Evolutionary conservation across 2,888 invertebrate genomes (phyloP), one percentile per base, ranked within the genome.

Genomic region (Adelphocoris suturalis): DNA sequence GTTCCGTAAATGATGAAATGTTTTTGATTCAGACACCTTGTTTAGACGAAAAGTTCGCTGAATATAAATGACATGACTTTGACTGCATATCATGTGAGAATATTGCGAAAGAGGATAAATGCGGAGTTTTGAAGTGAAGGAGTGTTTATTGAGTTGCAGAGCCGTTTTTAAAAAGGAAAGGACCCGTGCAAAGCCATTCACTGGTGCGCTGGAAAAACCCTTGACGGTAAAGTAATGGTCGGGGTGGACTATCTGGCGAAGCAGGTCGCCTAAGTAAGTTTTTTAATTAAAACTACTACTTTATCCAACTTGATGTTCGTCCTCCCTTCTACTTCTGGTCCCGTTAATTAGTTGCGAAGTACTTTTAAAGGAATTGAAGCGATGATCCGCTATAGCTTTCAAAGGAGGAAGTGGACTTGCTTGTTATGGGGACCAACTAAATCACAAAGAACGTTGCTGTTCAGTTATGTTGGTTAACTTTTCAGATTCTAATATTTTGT

Each of bases 211-310:
- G 52, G 52, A 52, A 16, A 52, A 16, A 14, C 52, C 16, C 52
- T 52, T 14, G 52, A 52, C 52, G 52, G 52, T 11, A 11, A 52
- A 52, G 52, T 52, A 16, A 52, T 52, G 68, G 68, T 19, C 7
- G 86, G 75, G 75, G 16, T 37, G 47, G 48, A 16, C 12, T 14
- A 61, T 75, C 68, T 47, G 68, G 88, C 16, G 76, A 23, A 23
- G 86, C n/a, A 88, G 82, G 82, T 52, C 55, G 81, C 19, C 81
- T 82, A 23, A 82, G 82, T 82, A 88, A 88, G 88, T 88, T 88
- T 88, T 88, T 88, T 78, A 88, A 88, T 88, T 88, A 88, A 88
- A 88, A 88, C 88, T 88, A 88, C 88, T 88, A 80, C 88, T 88
- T 88, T 88, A 88, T 78, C 88, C 78, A 55, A 88, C 61, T 88